Evolutionary conservation across 2,113 vertebrate genomes (phyloP).

Genomic region (Synodontis membranacea): DNA sequence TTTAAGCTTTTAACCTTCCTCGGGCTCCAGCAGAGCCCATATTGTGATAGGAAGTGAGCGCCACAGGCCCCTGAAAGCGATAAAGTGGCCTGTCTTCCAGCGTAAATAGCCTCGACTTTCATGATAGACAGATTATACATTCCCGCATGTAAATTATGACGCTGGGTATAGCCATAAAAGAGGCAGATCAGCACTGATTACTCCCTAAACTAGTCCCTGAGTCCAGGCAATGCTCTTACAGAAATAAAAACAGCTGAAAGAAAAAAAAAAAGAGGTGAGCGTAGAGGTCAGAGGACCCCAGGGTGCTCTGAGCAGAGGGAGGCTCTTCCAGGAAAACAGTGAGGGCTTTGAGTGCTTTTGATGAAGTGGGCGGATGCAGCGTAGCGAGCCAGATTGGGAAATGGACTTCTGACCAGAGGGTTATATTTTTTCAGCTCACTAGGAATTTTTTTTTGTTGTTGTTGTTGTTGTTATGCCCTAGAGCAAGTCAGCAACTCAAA

Average conservation of each 20-base stretch:
- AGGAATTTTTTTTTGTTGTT: slow-evolving; percentile 11
- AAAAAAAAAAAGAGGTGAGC: slow-evolving; percentile 22
- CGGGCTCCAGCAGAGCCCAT: slow-evolving; percentile 21
- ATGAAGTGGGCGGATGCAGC: slow-evolving; percentile 47
- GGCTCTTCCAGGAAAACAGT: slow-evolving; percentile 8
- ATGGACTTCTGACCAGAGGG: slow-evolving; percentile 46
- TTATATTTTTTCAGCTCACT: slow-evolving; percentile 34
- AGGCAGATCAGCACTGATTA: slow-evolving; percentile 7
- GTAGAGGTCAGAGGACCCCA: slow-evolving; percentile 17
- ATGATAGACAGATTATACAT: not conserved
- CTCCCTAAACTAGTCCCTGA: not conserved
- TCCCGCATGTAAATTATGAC: slow-evolving; percentile 5
- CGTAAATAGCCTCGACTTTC: slow-evolving; percentile 11
- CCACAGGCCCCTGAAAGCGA: slow-evolving; percentile 2
- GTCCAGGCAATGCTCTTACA: not conserved
- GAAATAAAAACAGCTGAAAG: slow-evolving; percentile 11
- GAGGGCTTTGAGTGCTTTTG: slow-evolving; percentile 44
- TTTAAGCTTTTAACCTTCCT: slow-evolving; percentile 46
- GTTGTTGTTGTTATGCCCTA: slow-evolving; percentile 20
- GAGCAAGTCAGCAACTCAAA: not conserved
- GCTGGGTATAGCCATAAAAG: not conserved
- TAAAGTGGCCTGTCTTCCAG: slow-evolving; percentile 10
- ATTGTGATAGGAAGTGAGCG: slow-evolving; percentile 16
- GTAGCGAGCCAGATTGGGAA: slow-evolving; percentile 33
- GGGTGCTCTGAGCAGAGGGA: slow-evolving; percentile 19